Evolutionary conservation across 2,797 vertebrate species (phyloP).

Genomic region (Eurystomus glaucurus): DNA sequence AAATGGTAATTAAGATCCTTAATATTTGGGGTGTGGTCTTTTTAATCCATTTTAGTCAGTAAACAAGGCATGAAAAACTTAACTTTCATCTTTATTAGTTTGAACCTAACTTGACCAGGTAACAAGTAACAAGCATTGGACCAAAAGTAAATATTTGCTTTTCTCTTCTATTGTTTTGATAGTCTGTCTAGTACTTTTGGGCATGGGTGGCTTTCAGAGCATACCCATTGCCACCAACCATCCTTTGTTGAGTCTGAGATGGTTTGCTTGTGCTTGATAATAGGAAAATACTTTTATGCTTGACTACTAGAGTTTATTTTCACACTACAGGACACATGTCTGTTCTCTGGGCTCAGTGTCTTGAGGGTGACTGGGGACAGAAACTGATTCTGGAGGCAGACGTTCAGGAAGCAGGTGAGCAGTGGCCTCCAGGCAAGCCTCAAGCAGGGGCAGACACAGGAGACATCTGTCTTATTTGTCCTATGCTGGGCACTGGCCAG

Average conservation of each 20-base stretch:
- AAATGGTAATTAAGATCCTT: not conserved
- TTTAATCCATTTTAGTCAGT: not conserved
- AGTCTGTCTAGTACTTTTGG: not conserved
- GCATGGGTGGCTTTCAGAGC: not conserved
- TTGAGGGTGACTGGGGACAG: not conserved
- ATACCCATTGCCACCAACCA: not conserved
- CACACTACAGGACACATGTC: no score
- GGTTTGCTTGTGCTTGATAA: not conserved
- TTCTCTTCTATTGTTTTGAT: not conserved
- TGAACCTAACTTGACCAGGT: not conserved
- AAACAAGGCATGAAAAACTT: not conserved
- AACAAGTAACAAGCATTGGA: not conserved
- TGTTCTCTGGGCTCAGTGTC: not conserved
- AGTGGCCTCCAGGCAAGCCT: not conserved
- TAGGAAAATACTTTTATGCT: not conserved
- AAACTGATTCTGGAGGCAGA: not conserved
- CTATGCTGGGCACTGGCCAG: accelerated
- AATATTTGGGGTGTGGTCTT: no score
- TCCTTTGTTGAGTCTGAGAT: not conserved
- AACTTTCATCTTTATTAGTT: not conserved
- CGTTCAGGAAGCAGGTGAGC: not conserved
- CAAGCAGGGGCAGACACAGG: not conserved
- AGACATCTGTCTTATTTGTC: not conserved
- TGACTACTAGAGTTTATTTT: not conserved
- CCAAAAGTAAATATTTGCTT: not conserved